Conservation (phyloP, 2,113 vertebrate genomes). For the Epinephelus moara region DNA sequence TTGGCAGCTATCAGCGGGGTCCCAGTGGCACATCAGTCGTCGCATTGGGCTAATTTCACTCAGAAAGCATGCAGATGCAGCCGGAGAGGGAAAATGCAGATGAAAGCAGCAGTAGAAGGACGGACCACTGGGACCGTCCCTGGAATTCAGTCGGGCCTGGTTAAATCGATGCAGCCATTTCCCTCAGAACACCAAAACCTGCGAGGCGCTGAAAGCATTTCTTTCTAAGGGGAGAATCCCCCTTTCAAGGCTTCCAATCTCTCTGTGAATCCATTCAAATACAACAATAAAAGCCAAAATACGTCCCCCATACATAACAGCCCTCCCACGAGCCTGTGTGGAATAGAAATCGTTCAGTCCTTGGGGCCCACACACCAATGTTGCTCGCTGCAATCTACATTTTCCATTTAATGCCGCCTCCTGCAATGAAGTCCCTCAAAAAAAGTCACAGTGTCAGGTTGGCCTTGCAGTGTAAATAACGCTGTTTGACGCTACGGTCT, state of each 20-base stretch:
- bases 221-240: slow-evolving; percentile 58
- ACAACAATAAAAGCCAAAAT: slow-evolving; percentile 72
- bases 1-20: slow-evolving; percentile 67
- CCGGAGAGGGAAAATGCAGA: slow-evolving; percentile 54
- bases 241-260: slow-evolving; percentile 60
- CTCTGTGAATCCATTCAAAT: slow-evolving; percentile 75
- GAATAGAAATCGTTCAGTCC: slow-evolving; percentile 48
- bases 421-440: neutral
- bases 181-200: slow-evolving; percentile 67
- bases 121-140: slow-evolving; percentile 49
- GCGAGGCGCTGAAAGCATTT: slow-evolving; percentile 59
- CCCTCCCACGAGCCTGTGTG: slow-evolving; percentile 49
- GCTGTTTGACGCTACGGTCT: slow-evolving; percentile 19
- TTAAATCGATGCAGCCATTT: slow-evolving; percentile 65
- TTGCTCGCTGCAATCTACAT: slow-evolving; percentile 36
- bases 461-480: slow-evolving; percentile 48
- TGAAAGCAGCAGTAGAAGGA: slow-evolving; percentile 58
- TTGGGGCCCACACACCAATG: slow-evolving; percentile 25
- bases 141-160: slow-evolving; percentile 40
- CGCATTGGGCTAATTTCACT: slow-evolving; percentile 70
- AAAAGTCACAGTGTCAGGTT: slow-evolving; percentile 19
- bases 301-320: slow-evolving; percentile 48
- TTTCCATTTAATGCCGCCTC: slow-evolving; percentile 45
- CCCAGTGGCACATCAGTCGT: slow-evolving; percentile 59
- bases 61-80: slow-evolving; percentile 64